These are phyloP conservation scores for Glossosoma conforme DNA, from an alignment of 1,140 invertebrate genomes.

Conservation along the genomic window DNA sequence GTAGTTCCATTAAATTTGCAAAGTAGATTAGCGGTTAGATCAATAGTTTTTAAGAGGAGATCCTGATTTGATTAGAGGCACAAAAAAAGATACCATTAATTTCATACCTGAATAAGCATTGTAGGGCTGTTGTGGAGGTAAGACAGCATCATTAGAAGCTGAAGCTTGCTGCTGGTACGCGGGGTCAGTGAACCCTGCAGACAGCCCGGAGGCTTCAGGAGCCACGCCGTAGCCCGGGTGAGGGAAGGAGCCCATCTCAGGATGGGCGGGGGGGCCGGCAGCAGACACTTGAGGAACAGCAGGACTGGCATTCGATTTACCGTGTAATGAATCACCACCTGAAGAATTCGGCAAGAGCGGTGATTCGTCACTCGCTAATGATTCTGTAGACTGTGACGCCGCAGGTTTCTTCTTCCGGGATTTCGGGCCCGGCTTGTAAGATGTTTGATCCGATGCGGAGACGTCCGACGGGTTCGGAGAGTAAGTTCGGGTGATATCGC, in stretches of 20 bases:
- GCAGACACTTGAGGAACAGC: too few species aligned
- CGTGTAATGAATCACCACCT: too few species aligned
- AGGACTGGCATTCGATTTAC: too few species aligned
- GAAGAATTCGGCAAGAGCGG: too few species aligned
- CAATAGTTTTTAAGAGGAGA: too few species aligned
- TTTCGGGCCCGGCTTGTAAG: slow-evolving; percentile 36
- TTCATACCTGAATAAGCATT: slow-evolving; percentile 27
- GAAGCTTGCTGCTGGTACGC: slow-evolving; percentile 12
- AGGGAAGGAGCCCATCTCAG: background rate
- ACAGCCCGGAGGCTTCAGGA: background rate
- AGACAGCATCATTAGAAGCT: slow-evolving; percentile 4
- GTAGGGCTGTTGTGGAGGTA: slow-evolving; percentile 26
- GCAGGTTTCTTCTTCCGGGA: slow-evolving; percentile 46
- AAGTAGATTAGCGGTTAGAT: too few species aligned
- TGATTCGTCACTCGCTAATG: too few species aligned
- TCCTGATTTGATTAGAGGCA: too few species aligned
- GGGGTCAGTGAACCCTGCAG: slow-evolving; percentile 12
- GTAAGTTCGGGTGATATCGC: slow-evolving; percentile 48
- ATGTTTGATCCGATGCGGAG: slow-evolving; percentile 1
- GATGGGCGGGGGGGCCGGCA: background rate
- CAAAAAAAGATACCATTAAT: background rate
- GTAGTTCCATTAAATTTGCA: too few species aligned
- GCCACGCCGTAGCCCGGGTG: slow-evolving; percentile 14
- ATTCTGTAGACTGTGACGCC: too few species aligned
- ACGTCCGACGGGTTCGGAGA: slow-evolving; percentile 37